Evolutionary conservation across 2,888 invertebrate genomes (phyloP).

Genomic region (Euzophera pinguis): DNA sequence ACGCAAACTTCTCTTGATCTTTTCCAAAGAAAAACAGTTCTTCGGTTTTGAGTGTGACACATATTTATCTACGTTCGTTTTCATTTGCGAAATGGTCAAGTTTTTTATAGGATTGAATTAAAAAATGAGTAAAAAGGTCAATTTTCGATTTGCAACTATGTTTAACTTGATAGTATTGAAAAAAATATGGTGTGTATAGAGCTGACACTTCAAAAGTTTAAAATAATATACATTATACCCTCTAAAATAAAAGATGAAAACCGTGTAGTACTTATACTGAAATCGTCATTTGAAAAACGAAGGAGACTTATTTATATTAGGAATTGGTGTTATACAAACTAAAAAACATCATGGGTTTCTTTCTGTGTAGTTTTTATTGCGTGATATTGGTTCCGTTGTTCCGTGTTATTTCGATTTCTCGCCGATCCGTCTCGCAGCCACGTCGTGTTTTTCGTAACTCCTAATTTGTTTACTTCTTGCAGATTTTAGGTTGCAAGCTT

Average conservation of each 20-base stretch:
- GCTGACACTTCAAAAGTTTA: background rate
- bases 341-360: background rate
- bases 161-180: background rate
- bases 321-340: background rate
- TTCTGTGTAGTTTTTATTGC: background rate
- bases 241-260: too few species aligned
- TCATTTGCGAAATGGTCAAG: background rate
- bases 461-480: constrained; percentile 5
- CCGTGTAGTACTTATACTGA: too few species aligned
- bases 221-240: too few species aligned
- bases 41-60: too few species aligned
- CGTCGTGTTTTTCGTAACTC: background rate
- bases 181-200: background rate
- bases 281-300: too few species aligned
- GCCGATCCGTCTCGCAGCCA: constrained; percentile 1
- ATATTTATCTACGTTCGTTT: too few species aligned
- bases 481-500: background rate
- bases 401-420: background rate
- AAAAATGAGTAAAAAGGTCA: background rate
- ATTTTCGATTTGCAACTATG: background rate
- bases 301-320: too few species aligned
- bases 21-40: too few species aligned
- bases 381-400: background rate
- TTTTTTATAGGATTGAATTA: background rate
- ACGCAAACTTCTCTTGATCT: too few species aligned